phyloP scores from a whole-genome alignment of 2,888 invertebrate species.

The Nectonema munidae region DNA sequence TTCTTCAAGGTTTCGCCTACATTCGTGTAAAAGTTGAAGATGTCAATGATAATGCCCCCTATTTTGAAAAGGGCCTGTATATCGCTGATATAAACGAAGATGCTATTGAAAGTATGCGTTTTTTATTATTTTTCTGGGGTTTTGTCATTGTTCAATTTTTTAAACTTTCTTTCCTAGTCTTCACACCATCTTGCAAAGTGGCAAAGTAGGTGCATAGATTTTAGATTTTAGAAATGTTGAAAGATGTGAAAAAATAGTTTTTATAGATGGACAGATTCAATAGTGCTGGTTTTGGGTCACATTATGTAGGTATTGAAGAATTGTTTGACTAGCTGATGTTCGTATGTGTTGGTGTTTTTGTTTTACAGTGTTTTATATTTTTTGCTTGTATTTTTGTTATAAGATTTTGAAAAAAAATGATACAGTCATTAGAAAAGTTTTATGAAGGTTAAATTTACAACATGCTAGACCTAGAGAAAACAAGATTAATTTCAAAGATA shows the following conservation, averaged over 20 bases:
- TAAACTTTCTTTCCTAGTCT: not conserved
- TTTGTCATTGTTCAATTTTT: not conserved
- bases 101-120: constrained; percentile 26
- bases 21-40: constrained; percentile 27
- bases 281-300: no score
- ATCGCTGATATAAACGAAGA: constrained; percentile 84
- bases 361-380: no score
- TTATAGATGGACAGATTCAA: not conserved
- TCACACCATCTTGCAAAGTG: no score
- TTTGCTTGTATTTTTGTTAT: no score
- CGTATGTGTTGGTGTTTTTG: no score
- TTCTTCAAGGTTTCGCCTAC: not conserved
- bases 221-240: not conserved
- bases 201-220: not conserved
- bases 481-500: no score
- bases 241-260: constrained; percentile 2
- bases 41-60: constrained; percentile 21
- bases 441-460: no score
- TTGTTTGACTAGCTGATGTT: no score
- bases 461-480: no score
- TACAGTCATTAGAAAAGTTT: no score
- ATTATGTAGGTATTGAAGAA: no score
- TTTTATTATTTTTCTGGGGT: not conserved
- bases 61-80: constrained; percentile 42
- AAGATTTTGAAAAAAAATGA: no score